These are phyloP conservation scores for Phengaris arion DNA, from an alignment of 2,888 invertebrate species.

Conservation along the genomic window DNA sequence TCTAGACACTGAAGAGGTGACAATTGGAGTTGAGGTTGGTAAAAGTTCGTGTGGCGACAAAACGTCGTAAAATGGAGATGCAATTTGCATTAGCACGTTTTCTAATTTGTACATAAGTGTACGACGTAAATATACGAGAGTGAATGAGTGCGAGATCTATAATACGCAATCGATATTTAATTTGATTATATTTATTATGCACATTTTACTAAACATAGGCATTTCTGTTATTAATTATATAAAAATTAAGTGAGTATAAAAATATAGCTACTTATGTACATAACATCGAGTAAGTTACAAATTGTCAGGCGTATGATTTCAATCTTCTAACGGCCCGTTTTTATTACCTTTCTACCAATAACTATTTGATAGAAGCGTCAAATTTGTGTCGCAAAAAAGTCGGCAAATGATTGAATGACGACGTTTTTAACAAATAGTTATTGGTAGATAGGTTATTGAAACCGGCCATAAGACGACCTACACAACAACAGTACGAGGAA, in stretches of 20 bases:
- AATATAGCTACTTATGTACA: no score
- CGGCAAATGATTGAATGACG: no score
- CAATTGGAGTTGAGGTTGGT: slow-evolving; percentile 15
- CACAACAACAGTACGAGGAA: not conserved
- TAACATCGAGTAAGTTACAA: not conserved
- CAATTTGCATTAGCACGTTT: slow-evolving; percentile 16
- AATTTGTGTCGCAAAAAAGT: no score
- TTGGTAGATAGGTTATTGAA: no score
- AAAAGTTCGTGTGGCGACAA: slow-evolving; percentile 10
- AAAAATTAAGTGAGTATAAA: no score
- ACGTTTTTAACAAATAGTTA: no score
- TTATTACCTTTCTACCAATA: no score
- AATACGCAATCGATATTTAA: not conserved
- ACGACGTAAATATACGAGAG: not conserved
- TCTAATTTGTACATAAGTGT: not conserved
- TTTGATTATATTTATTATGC: no score
- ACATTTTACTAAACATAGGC: no score
- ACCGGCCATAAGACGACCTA: not conserved
- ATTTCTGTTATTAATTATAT: not conserved
- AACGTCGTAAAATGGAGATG: slow-evolving; percentile 2
- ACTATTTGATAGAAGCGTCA: no score
- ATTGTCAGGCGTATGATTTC: not conserved
- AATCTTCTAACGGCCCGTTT: not conserved
- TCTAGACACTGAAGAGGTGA: slow-evolving; percentile 5
- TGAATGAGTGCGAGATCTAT: not conserved